Evolutionary conservation across 2,888 invertebrate genomes (phyloP), one percentile per base, ranked within the genome.

Genomic region (Drosophila robusta): DNA sequence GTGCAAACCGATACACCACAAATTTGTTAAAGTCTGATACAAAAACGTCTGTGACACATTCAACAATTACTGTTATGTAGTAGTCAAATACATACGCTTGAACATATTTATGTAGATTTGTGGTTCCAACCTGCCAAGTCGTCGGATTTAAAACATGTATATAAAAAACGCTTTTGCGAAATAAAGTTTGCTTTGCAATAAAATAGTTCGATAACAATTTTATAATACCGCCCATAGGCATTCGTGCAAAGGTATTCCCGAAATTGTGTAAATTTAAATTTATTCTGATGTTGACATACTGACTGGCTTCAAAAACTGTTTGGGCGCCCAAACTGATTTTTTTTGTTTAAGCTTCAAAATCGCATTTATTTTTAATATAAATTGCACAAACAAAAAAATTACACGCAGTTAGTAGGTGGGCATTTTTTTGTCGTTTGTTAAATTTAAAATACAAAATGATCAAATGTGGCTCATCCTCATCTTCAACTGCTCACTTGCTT

Each of bases 1-100:
- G 57, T 22, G 56, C 44, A n/a, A 74, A 39, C 56, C 69, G 56
- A 54, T 26, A 57, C 8, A 61, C 54, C 36, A 41, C 14, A 34
- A 41, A 22, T 42, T 57, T 65, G 34, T 57, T 57, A 14, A 36
- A 24, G n/a, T 39, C 73, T 74, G 60, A 52, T 55, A 54, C 46
- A 34, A 56, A 34, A 56, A 41, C 16, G 11, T 29, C 44, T 63
- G 16, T 22, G 34, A 55, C 42, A 55, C 50, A 42, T 58, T 46
- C 16, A 29, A 50, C 50, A 61, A 29, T 12, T 38, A 56, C 44
- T 29, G 12, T 18, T n/a, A 47, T 12, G 2, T 16, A 34, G 9
- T 50, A 42, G 8, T 51, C 32, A 34, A 51, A 29, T 54, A 52
- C 42, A 34, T 63, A 58, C 34, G 39, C 22, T 11, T 46, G 34